These are phyloP conservation scores for Drosophila neocordata DNA, from an alignment of 1,140 invertebrate species.

Conservation along the genomic window DNA sequence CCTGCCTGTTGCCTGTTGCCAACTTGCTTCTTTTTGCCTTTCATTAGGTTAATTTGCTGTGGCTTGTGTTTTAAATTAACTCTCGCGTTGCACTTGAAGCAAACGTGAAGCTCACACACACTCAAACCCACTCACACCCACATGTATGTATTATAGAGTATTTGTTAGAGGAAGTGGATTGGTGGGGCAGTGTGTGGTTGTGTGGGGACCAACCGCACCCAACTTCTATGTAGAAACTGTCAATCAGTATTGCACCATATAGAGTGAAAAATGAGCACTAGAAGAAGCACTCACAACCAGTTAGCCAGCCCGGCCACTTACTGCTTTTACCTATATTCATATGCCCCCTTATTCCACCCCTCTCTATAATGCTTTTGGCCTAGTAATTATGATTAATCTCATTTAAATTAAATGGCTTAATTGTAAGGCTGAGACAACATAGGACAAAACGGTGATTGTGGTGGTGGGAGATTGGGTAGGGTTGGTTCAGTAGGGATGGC, in stretches of 20 bases:
- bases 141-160: background rate
- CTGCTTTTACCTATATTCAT: background rate
- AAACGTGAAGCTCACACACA: background rate
- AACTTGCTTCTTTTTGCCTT: conserved; percentile 27
- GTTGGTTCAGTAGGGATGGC: conserved; percentile 15
- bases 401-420: conserved; percentile 81
- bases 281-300: background rate
- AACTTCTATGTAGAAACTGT: background rate
- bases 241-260: background rate
- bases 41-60: conserved; percentile 73
- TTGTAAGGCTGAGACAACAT: conserved; percentile 33
- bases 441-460: background rate
- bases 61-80: conserved; percentile 71
- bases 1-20: conserved; percentile 18
- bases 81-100: conserved; percentile 34
- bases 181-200: conserved; percentile 11
- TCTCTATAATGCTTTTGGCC: conserved; percentile 35
- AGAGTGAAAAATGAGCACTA: background rate
- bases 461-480: conserved; percentile 24
- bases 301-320: conserved; percentile 12
- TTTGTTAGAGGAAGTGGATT: background rate
- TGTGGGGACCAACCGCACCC: background rate
- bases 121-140: no score
- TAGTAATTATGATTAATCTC: conserved; percentile 81
- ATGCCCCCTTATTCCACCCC: background rate